These are phyloP conservation scores for Osmerus mordax DNA, from an alignment of 2,113 vertebrate species.

Conservation along the genomic window DNA sequence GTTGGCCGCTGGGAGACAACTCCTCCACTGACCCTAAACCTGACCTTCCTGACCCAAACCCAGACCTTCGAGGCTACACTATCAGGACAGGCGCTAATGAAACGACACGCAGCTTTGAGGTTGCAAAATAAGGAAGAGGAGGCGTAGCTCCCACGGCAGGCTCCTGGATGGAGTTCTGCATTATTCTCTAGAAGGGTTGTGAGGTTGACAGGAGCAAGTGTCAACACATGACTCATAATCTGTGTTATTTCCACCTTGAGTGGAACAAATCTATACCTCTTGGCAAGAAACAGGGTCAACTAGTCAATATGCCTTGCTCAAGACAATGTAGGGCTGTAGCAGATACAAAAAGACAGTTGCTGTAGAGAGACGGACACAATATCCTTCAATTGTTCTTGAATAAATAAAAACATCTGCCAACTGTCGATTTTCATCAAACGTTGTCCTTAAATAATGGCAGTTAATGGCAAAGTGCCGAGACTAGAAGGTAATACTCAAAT, in stretches of 20 bases:
- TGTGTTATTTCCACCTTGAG: slow-evolving; percentile 62
- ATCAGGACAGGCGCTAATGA: background rate
- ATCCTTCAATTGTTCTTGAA: slow-evolving; percentile 64
- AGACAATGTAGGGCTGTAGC: slow-evolving; percentile 14
- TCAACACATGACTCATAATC: slow-evolving; percentile 64
- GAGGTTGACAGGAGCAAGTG: slow-evolving; percentile 53
- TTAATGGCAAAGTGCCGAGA: background rate
- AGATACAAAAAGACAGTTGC: slow-evolving; percentile 11
- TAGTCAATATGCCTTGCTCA: slow-evolving; percentile 32
- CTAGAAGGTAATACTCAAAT: too few relatives aligned
- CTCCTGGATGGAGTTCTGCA: slow-evolving; percentile 45
- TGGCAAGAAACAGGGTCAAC: slow-evolving; percentile 34
- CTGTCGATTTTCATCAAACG: slow-evolving; percentile 20
- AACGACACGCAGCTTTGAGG: slow-evolving; percentile 20
- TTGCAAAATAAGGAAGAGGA: slow-evolving; percentile 28
- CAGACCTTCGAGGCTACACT: background rate
- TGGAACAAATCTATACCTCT: slow-evolving; percentile 51
- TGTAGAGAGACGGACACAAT: slow-evolving; percentile 39
- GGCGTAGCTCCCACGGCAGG: slow-evolving; percentile 7
- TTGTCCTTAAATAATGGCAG: background rate
- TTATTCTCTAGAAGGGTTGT: slow-evolving; percentile 53
- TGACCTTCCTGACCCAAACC: slow-evolving; percentile 36
- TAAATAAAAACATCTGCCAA: slow-evolving; percentile 18
- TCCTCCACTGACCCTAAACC: background rate
- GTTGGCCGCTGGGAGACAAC: background rate